Base-by-base conservation (phyloP, 2,113 vertebrate genomes). In the Etheostoma spectabile region DNA sequence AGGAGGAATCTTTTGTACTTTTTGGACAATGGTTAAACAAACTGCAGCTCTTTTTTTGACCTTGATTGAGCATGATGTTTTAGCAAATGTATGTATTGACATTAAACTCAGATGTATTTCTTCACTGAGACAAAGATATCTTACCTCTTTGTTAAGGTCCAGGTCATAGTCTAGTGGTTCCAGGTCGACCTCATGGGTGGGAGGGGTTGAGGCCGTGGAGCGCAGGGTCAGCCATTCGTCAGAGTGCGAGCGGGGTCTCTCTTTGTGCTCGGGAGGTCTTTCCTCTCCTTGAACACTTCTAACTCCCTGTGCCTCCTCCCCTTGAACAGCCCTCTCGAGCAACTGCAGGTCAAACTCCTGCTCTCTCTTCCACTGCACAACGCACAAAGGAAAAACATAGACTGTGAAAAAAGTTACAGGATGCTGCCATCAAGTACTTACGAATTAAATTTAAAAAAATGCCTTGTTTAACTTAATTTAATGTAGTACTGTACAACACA, bases 281-380 rank as follows among this genome's bases (percentile, higher is more conserved):
- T 96, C 97, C 80, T 97, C 97, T 79, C 96, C 96, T 88, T 94
- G 96, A 84, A 97, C 90, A 64, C 95, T 93, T 85, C 93, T 84
- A 14, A 91, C 91, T n/a, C 64, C 81, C 78, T 89, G 84, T 2
- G 88, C 86, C 86, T 96, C 97, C 77, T 97, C 97, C 65, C 96
- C 96, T 85, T 94, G 96, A 69, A 97, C 91, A 19, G 96, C 96
- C 67, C 96, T 96, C 89, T 99, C 98, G 84, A 99, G 94, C 92
- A 99, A 92, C 96, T 99, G 98, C 93, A 99, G 95, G 96, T 99
- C 98, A 96, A 99, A 99, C 80, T 99, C 98, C 95, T 99, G 98
- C 94, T 99, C 98, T 68, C 98, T 95, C 93, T 96, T 97, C 98
- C 97, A 98, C 98, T 99, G 95, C 92, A 89, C 95, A 84, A 83